Conservation (phyloP, 1,140 invertebrate genomes). For the Calosoma granatense region DNA sequence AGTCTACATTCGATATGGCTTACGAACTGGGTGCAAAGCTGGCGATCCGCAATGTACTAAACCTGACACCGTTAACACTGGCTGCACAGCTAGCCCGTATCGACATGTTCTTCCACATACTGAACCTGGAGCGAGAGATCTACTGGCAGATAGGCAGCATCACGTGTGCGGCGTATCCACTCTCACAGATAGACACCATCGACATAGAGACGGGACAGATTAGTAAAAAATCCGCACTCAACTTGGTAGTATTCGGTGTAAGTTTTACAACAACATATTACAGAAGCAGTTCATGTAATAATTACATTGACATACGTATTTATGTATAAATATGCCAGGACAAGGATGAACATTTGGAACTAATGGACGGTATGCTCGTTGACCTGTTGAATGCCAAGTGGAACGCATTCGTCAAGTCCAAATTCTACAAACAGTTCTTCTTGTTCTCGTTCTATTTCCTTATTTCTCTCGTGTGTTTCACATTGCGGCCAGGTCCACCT, state of each 20-base stretch:
- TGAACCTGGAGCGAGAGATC: conserved; percentile 89
- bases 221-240: conserved; percentile 86
- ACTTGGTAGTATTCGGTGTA: conserved; percentile 97
- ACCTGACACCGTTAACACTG: conserved; percentile 86
- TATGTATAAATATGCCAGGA: conserved; percentile 47
- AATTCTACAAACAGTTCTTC: conserved; percentile 88
- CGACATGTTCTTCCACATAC: conserved; percentile 92
- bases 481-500: conserved; percentile 66
- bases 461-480: conserved; percentile 77
- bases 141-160: conserved; percentile 96
- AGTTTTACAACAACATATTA: no score
- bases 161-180: conserved; percentile 91
- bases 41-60: conserved; percentile 73
- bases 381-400: conserved; percentile 95
- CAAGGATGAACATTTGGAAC: conserved; percentile 86
- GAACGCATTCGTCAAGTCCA: conserved; percentile 93
- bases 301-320: not conserved
- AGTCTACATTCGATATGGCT: conserved; percentile 90
- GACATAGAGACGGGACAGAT: conserved; percentile 83
- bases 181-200: conserved; percentile 95
- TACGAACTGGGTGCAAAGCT: conserved; percentile 84
- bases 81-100: conserved; percentile 87
- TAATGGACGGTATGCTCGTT: conserved; percentile 90
- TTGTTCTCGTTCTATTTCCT: conserved; percentile 84
- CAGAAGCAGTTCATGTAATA: not conserved